Evolutionary conservation across 2,888 invertebrate species (phyloP), one percentile per base, ranked within the genome.

Genomic region (Chloromyia formosa): DNA sequence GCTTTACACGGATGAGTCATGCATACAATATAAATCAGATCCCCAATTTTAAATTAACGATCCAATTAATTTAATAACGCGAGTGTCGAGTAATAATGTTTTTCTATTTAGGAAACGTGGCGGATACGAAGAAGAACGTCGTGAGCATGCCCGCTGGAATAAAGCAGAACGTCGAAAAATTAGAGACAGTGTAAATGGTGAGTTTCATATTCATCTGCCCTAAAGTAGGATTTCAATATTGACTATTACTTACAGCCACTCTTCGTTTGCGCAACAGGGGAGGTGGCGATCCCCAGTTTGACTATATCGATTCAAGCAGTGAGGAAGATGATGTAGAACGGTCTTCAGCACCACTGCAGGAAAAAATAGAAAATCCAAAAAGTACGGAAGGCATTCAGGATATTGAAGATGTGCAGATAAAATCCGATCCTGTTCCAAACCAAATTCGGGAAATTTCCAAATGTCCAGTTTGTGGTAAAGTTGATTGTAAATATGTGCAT

Each of bases 91-190:
- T n/a, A n/a, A n/a, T n/a, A n/a, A n/a, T n/a, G n/a, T n/a, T n/a
- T n/a, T n/a, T 35, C 7, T 4, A 35, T 35, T 35, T 35, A 85
- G 85, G 85, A 85, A 85, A 81, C 81, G 80, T 16, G 85, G 84
- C 12, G 85, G 85, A 0, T 85, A 82, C 75, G 83, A 82, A 16
- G 86, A 82, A 22, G 86, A 86, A 77, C 82, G 83, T 3, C 82
- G 80, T 45, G 86, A 86, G 75, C 80, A 82, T 60, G 79, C 78
- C 3, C 81, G 83, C 18, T 86, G 86, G 86, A 82, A 80, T 76
- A 81, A 82, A 5, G 81, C 79, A 60, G 85, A 86, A 1, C 82
- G 82, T 1, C 81, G 80, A 23, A 85, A 83, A 76, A 83, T 84
- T 68, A 81, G 83, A 1, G 82, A 83, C 3, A 83, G 84, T 66